phyloP scores from a whole-genome alignment of 2,113 vertebrate species.

The Danionella cerebrum region DNA sequence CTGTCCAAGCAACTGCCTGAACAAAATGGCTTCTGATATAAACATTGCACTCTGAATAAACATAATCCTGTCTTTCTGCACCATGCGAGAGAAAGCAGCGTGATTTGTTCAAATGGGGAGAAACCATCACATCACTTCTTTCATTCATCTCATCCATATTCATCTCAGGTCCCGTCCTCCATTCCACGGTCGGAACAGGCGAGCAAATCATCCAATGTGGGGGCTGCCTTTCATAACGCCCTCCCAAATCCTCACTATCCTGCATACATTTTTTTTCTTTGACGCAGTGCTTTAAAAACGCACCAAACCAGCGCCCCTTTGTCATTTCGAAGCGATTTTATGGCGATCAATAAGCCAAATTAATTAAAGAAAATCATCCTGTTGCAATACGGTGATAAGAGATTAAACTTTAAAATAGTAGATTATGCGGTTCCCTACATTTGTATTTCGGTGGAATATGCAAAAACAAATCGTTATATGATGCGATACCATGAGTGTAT shows the following conservation, averaged over 20 bases:
- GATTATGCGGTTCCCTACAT: not conserved
- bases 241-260: constrained; percentile 49
- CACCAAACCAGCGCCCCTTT: constrained; percentile 39
- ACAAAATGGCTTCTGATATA: constrained; percentile 10
- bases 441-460: too few species aligned
- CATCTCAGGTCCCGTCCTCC: constrained; percentile 50
- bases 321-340: constrained; percentile 36
- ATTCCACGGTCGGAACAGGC: constrained; percentile 48
- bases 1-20: constrained; percentile 24
- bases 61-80: not conserved
- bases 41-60: not conserved
- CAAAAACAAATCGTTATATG: too few species aligned
- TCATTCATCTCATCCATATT: constrained; percentile 67
- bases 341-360: constrained; percentile 42
- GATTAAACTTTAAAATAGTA: constrained; percentile 13
- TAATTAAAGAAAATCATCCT: constrained; percentile 24
- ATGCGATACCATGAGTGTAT: too few species aligned
- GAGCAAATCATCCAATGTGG: constrained; percentile 52
- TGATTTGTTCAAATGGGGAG: constrained; percentile 47
- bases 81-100: not conserved
- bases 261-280: constrained; percentile 55
- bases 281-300: constrained; percentile 55
- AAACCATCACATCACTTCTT: constrained; percentile 50
- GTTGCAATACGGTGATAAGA: constrained; percentile 25
- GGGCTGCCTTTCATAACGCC: constrained; percentile 41